Percentiles rank a stretch among this genome's conserved stretches.
Conservation (phyloP, 2,888 invertebrate genomes). For the Cephus runcator region DNA sequence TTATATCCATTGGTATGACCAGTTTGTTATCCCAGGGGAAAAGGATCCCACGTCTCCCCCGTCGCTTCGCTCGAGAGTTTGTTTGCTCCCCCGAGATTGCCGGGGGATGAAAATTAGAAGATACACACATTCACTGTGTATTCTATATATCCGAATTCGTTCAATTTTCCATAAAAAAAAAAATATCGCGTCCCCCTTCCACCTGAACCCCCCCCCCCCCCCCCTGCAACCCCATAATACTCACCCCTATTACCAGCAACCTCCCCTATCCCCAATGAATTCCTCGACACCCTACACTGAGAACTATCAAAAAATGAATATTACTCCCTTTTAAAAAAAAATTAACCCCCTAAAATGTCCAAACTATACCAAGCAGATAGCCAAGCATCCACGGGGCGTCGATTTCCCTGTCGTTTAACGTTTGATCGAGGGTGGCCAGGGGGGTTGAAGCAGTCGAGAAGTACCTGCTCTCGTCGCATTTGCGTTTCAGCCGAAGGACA, state of each 20-base stretch:
- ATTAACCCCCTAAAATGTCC: background rate
- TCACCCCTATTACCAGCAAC: background rate
- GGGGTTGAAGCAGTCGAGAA: background rate
- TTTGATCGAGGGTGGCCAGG: constrained; percentile 31
- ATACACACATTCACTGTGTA: background rate
- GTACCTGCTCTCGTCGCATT: constrained; percentile 16
- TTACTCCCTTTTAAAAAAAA: background rate
- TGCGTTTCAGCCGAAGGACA: constrained; percentile 18
- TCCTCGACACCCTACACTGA: background rate
- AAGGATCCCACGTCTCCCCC: background rate
- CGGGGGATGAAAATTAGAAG: background rate
- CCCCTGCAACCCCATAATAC: background rate
- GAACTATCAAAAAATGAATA: background rate
- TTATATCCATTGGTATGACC: background rate
- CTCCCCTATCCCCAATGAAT: background rate
- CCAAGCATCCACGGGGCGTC: constrained; percentile 32
- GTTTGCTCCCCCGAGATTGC: background rate
- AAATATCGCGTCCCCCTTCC: background rate
- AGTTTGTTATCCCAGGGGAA: background rate
- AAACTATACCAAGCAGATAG: background rate
- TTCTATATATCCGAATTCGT: background rate
- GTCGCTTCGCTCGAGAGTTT: background rate
- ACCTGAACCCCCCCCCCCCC: background rate
- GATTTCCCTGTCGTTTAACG: constrained; percentile 58
- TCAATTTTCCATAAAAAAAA: background rate